Evolutionary conservation across 2,797 vertebrate species (phyloP).

Genomic region (Trachurus trachurus): DNA sequence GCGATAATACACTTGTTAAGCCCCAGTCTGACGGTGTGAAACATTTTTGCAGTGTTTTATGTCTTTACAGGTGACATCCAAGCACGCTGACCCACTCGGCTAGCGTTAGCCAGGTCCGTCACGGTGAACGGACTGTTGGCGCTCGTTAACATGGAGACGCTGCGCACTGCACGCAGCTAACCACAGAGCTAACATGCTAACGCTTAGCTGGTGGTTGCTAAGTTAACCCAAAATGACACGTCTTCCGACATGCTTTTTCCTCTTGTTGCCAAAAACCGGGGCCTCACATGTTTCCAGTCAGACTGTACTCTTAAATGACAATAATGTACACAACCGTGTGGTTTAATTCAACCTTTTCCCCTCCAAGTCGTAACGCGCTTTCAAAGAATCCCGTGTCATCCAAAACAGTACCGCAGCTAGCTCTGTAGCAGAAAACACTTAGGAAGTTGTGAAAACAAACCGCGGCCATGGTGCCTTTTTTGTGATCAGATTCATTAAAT

Average conservation of each 20-base stretch:
- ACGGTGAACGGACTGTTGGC: slow-evolving; percentile 75
- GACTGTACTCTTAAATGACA: background rate
- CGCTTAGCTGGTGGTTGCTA: slow-evolving; percentile 67
- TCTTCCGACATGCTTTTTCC: slow-evolving; percentile 73
- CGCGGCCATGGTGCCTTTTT: background rate
- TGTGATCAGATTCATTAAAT: background rate
- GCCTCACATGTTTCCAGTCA: slow-evolving; percentile 15
- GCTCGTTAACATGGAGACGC: slow-evolving; percentile 75
- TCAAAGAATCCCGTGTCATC: background rate
- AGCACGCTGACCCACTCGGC: slow-evolving; percentile 43
- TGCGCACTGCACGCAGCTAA: slow-evolving; percentile 63
- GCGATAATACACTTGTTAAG: background rate
- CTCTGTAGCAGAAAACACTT: background rate
- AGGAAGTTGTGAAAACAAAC: slow-evolving; percentile 25
- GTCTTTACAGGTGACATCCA: slow-evolving; percentile 40
- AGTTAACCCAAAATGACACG: slow-evolving; percentile 77
- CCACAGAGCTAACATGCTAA: slow-evolving; percentile 64
- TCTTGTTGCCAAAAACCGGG: slow-evolving; percentile 34
- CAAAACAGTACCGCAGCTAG: background rate
- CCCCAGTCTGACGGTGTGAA: fast-evolving
- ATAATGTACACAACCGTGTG: background rate
- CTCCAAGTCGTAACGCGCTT: background rate
- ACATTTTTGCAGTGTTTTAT: background rate
- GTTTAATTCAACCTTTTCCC: background rate
- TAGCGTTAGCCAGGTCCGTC: slow-evolving; percentile 65